A percentile compares a stretch with the other conserved stretches of the same genome.
phyloP scores from a whole-genome alignment of 1,140 invertebrate species.

The Bombus terrestris region DNA sequence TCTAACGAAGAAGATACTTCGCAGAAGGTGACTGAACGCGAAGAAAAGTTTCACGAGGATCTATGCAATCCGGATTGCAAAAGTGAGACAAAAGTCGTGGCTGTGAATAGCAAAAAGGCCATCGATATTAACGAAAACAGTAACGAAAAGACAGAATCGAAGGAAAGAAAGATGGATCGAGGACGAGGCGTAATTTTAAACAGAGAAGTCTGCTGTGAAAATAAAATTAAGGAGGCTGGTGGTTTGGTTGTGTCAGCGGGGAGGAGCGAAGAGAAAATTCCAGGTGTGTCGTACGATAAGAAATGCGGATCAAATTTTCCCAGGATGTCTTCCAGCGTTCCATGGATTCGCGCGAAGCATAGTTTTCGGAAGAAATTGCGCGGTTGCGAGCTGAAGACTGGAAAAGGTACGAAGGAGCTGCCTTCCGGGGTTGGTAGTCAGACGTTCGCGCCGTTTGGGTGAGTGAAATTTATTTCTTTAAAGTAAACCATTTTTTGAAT shows the following conservation, averaged over 20 bases:
- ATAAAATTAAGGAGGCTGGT: background rate
- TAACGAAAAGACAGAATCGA: background rate
- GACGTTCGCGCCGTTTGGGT: conserved; percentile 12
- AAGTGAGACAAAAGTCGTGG: too few species aligned
- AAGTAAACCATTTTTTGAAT: background rate
- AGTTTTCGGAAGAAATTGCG: conserved; percentile 59
- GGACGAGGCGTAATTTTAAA: too few species aligned
- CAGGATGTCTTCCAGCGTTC: conserved; percentile 54
- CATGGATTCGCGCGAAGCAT: conserved; percentile 58
- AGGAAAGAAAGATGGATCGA: too few species aligned
- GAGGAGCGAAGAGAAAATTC: conserved; percentile 39
- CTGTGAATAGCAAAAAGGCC: too few species aligned
- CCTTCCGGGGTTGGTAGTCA: background rate
- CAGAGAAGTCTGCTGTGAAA: background rate
- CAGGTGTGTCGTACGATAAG: conserved; percentile 40
- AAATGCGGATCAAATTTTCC: conserved; percentile 38
- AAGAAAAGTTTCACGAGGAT: background rate
- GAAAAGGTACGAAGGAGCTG: conserved; percentile 12
- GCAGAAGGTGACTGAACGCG: background rate
- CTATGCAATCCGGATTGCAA: background rate
- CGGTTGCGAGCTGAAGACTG: conserved; percentile 38
- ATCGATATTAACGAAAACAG: too few species aligned
- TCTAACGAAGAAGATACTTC: background rate
- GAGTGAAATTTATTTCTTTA: conserved; percentile 22
- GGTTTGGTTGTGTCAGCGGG: conserved; percentile 37